These are phyloP conservation scores for Polypedilum vanderplanki DNA, from an alignment of 1,140 invertebrate genomes.

Conservation along the genomic window DNA sequence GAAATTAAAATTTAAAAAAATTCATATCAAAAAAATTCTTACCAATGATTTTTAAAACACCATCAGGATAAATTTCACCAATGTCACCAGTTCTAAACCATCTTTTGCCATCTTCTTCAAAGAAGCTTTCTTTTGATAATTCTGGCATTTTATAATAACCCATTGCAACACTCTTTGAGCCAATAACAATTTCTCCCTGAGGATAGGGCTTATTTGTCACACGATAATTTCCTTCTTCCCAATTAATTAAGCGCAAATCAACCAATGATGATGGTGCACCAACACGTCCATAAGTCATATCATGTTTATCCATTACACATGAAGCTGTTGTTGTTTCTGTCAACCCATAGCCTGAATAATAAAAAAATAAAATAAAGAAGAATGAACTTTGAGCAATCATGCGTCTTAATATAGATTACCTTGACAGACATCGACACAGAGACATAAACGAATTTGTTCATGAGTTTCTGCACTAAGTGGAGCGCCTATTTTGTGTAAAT, in stretches of 20 bases:
- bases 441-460: slow-evolving; percentile 85
- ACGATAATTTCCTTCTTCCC: slow-evolving; percentile 92
- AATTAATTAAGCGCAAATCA: slow-evolving; percentile 83
- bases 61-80: slow-evolving; percentile 86
- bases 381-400: no score
- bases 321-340: slow-evolving; percentile 95
- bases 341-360: slow-evolving; percentile 74
- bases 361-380: no score
- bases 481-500: slow-evolving; percentile 52
- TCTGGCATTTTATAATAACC: slow-evolving; percentile 92
- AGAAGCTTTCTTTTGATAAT: slow-evolving; percentile 89
- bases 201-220: slow-evolving; percentile 85
- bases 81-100: slow-evolving; percentile 98
- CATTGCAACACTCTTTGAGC: slow-evolving; percentile 80
- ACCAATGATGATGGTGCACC: slow-evolving; percentile 82
- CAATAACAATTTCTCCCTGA: slow-evolving; percentile 87
- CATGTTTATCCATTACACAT: slow-evolving; percentile 59
- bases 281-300: slow-evolving; percentile 62
- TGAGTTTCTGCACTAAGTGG: slow-evolving; percentile 94
- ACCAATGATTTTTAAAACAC: slow-evolving; percentile 95
- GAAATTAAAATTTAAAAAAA: not conserved
- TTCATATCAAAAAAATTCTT: slow-evolving; percentile 37
- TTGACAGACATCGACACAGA: slow-evolving; percentile 84
- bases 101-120: slow-evolving; percentile 65
- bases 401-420: slow-evolving; percentile 39